These are phyloP conservation scores for Contarinia nasturtii DNA, from an alignment of 1,140 invertebrate genomes.

Conservation along the genomic window DNA sequence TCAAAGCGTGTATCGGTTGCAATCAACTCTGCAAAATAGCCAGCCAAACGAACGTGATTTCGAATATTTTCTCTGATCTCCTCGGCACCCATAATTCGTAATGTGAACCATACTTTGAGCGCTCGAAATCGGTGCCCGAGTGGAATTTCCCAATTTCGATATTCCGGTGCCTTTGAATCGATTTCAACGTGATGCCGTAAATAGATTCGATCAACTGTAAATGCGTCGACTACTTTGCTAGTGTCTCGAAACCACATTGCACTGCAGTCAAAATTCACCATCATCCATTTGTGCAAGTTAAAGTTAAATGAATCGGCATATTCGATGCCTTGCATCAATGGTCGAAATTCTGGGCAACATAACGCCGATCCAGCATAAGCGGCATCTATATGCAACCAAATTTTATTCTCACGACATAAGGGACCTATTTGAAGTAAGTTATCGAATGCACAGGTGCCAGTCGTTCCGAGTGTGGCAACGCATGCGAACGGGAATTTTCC, in stretches of 20 bases:
- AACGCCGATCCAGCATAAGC: conserved; percentile 76
- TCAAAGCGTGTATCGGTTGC: conserved; percentile 56
- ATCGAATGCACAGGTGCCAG: conserved; percentile 84
- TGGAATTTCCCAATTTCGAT: conserved; percentile 88
- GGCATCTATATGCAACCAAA: conserved; percentile 82
- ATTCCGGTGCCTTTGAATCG: conserved; percentile 61
- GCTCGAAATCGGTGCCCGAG: conserved; percentile 77
- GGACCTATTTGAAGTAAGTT: conserved; percentile 61
- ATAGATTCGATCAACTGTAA: conserved; percentile 86
- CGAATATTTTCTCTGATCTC: conserved; percentile 64
- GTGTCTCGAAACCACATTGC: conserved; percentile 73
- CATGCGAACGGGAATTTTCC: conserved; percentile 66
- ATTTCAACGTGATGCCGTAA: conserved; percentile 47
- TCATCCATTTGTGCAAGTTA: conserved; percentile 78
- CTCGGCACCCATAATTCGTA: conserved; percentile 63
- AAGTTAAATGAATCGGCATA: conserved; percentile 22
- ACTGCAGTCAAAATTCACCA: conserved; percentile 84
- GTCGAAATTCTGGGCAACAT: conserved; percentile 83
- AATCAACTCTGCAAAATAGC: conserved; percentile 54
- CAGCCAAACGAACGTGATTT: conserved; percentile 51
- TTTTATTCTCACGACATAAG: conserved; percentile 49
- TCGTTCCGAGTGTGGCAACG: conserved; percentile 77
- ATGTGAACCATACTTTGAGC: conserved; percentile 86
- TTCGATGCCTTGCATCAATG: conserved; percentile 76
- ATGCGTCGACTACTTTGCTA: conserved; percentile 58